A percentile compares a stretch with the other conserved stretches of the same genome.
phyloP scores from a whole-genome alignment of 2,888 invertebrate genomes.

The Limnephilus lunatus region DNA sequence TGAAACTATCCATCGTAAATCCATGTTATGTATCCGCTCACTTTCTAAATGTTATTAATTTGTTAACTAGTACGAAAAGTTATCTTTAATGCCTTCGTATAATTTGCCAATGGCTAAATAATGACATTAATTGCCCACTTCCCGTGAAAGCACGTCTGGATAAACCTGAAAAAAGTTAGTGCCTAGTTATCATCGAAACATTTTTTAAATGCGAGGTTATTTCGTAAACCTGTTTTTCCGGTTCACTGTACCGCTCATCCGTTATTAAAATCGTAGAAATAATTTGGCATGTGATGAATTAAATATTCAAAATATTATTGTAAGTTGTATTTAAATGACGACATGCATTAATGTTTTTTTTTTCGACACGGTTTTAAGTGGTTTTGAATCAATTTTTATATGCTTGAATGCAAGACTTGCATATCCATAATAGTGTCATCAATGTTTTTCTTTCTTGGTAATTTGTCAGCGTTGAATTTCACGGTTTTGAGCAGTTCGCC shows the following conservation, averaged over 20 bases:
- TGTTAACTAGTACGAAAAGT: not conserved
- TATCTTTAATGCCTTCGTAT: not conserved
- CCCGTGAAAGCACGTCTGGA: conserved; percentile 48
- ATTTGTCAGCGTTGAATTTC: conserved; percentile 32
- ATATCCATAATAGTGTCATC: not conserved
- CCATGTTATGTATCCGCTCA: conserved; percentile 9
- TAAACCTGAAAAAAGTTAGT: conserved; percentile 14
- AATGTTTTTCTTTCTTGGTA: not conserved
- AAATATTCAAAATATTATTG: not conserved
- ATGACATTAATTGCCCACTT: conserved; percentile 49
- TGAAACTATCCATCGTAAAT: conserved; percentile 27
- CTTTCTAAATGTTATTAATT: conserved; percentile 40
- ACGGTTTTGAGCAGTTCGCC: conserved; percentile 12
- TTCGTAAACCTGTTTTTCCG: conserved; percentile 31
- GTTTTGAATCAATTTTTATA: not conserved
- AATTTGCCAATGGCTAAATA: conserved; percentile 49
- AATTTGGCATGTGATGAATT: conserved; percentile 10
- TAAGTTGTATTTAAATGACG: not conserved
- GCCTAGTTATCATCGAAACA: not conserved
- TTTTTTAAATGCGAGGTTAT: conserved; percentile 13
- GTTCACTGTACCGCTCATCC: not conserved
- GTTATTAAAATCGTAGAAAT: not conserved
- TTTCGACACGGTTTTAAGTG: not conserved
- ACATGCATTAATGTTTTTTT: not conserved
- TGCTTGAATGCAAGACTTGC: not conserved